These are phyloP conservation scores for Cydia fagiglandana DNA, from an alignment of 1,140 invertebrate genomes.

Conservation along the genomic window DNA sequence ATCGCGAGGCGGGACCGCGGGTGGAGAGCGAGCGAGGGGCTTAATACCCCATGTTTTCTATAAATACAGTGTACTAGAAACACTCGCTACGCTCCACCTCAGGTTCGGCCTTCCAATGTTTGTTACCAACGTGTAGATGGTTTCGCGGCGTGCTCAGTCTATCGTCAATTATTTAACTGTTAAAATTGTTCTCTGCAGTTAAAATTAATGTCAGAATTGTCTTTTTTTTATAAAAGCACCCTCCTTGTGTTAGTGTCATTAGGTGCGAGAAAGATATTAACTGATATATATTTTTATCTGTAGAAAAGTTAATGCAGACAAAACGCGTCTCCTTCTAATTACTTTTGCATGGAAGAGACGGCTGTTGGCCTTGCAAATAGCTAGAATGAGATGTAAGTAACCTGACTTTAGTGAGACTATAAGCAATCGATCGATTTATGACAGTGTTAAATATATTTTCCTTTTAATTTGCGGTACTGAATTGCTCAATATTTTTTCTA, in stretches of 20 bases:
- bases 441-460: not conserved
- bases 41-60: not conserved
- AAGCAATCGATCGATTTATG: not conserved
- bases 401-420: not conserved
- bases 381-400: not conserved
- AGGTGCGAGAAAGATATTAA: not conserved
- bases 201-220: not conserved
- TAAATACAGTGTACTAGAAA: not conserved
- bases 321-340: not conserved
- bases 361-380: not conserved
- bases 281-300: not conserved
- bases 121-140: slow-evolving; percentile 18
- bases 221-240: not conserved
- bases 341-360: not conserved
- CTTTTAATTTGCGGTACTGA: too few relatives aligned
- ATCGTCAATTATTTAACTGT: slow-evolving; percentile 1
- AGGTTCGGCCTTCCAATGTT: not conserved
- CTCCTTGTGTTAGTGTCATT: not conserved
- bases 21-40: slow-evolving; percentile 7
- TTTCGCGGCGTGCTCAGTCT: not conserved
- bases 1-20: slow-evolving; percentile 31
- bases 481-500: too few relatives aligned
- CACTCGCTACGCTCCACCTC: not conserved
- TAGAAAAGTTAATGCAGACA: not conserved
- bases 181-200: not conserved